Evolutionary conservation across 2,113 vertebrate species (phyloP).

Genomic region (Probosciger aterrimus): DNA sequence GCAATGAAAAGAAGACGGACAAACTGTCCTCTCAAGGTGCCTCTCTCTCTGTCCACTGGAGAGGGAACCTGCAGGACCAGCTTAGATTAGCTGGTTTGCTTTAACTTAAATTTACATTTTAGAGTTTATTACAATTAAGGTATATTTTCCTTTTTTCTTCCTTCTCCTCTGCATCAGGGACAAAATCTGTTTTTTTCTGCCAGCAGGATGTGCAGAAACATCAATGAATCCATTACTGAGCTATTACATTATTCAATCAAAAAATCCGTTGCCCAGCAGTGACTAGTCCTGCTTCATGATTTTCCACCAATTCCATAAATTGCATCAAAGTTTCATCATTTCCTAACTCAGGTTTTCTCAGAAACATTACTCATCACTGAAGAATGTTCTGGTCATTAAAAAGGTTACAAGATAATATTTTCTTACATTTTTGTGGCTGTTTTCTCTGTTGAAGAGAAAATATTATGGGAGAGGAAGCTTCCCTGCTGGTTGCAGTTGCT

Average conservation of each 20-base stretch:
- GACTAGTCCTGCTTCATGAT: neutral
- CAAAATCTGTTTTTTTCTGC: neutral
- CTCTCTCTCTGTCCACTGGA: neutral
- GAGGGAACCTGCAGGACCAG: neutral
- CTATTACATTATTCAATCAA: neutral
- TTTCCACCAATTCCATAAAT: conserved; percentile 42
- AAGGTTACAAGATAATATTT: conserved; percentile 40
- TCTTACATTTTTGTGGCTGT: conserved; percentile 50
- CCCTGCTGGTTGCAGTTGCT: neutral
- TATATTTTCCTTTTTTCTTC: neutral
- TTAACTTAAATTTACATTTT: neutral
- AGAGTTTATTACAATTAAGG: neutral
- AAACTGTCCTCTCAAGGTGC: neutral
- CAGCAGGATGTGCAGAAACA: neutral
- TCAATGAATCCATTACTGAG: neutral
- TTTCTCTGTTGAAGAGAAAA: conserved; percentile 31
- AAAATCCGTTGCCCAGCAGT: neutral
- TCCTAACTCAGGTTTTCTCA: conserved; percentile 47
- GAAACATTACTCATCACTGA: conserved; percentile 19
- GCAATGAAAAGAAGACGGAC: neutral
- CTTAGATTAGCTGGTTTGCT: neutral
- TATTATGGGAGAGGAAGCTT: conserved; percentile 5
- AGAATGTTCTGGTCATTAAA: conserved; percentile 39
- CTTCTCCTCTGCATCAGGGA: neutral
- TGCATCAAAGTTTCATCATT: conserved; percentile 25